These are phyloP conservation scores for Drosophila teissieri DNA, from an alignment of 1,140 invertebrate species.

Conservation along the genomic window DNA sequence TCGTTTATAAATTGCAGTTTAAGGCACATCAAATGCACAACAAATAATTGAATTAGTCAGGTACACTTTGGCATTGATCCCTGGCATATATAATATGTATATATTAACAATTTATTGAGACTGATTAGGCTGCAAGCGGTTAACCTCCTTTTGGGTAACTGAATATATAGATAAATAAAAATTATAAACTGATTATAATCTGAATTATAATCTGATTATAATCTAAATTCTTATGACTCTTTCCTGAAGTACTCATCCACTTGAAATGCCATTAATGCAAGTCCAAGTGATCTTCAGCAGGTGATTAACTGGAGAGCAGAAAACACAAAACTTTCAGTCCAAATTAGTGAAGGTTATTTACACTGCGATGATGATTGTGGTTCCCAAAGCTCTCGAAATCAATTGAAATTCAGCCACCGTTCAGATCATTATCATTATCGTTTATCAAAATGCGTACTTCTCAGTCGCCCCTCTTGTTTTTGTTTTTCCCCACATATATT, in stretches of 20 bases:
- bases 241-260: not conserved
- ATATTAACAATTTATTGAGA: not conserved
- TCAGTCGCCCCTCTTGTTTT: slow-evolving; percentile 4
- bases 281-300: slow-evolving; percentile 6
- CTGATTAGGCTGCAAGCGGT: not conserved
- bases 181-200: no score
- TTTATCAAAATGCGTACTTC: not conserved
- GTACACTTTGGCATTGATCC: not conserved
- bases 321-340: not conserved
- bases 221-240: no score
- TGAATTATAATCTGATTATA: no score
- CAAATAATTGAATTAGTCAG: not conserved
- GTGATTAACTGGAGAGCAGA: slow-evolving; percentile 4
- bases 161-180: no score
- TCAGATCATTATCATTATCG: not conserved
- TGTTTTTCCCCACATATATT: not conserved
- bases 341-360: slow-evolving; percentile 12
- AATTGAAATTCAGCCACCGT: not conserved
- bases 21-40: not conserved
- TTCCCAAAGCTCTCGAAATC: not conserved
- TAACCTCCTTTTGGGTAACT: no score
- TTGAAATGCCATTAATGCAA: not conserved
- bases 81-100: not conserved
- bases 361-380: not conserved
- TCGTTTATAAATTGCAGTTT: not conserved